Evolutionary conservation across 2,797 vertebrate genomes (phyloP).

Genomic region (Cephalopachus bancanus): DNA sequence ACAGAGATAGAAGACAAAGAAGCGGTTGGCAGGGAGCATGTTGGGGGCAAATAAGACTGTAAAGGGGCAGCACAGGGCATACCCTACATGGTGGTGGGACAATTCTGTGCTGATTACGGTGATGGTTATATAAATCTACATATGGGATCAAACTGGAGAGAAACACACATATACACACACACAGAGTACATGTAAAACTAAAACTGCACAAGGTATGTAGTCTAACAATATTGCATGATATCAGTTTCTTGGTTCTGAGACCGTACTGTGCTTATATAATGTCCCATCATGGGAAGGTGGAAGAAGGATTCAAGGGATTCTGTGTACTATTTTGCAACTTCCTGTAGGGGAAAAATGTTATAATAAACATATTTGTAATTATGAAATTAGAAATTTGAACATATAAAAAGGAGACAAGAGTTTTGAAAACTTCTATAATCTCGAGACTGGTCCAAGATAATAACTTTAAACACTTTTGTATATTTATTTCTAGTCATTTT

Average conservation of each 20-base stretch:
- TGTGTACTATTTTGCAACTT: not conserved
- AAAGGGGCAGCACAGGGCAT: not conserved
- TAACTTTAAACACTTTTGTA: not conserved
- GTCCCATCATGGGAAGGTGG: not conserved
- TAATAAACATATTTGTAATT: not conserved
- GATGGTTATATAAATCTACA: not conserved
- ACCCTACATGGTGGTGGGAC: no score
- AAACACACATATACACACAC: not conserved
- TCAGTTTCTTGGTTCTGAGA: no score
- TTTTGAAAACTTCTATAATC: not conserved
- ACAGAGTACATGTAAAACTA: not conserved
- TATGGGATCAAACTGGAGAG: not conserved
- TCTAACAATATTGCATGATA: no score
- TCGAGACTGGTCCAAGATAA: not conserved
- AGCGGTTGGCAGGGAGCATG: rapidly evolving
- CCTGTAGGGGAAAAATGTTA: not conserved
- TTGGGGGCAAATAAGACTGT: no score
- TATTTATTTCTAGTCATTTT: not conserved
- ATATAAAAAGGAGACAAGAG: not conserved
- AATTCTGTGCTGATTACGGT: not conserved
- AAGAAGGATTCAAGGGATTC: not conserved
- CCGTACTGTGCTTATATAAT: no score
- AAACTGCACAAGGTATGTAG: no score
- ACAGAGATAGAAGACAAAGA: not conserved
- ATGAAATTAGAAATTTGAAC: not conserved